phyloP scores from a whole-genome alignment of 2,888 invertebrate species.

The Caenorhabditis doughertyi region DNA sequence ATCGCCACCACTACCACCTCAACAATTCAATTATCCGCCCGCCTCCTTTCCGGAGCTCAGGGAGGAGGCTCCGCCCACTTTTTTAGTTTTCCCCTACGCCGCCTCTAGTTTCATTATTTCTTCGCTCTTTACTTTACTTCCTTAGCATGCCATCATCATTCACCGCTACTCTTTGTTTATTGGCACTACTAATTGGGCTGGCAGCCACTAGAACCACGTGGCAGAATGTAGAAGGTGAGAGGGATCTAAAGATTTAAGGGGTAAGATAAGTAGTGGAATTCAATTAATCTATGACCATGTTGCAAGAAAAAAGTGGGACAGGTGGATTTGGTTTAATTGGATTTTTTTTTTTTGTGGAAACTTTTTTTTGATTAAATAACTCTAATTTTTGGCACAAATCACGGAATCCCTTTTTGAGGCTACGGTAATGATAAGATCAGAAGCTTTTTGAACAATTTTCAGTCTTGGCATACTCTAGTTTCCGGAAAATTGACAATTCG shows the following conservation, averaged over 20 bases:
- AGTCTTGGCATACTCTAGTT: too few species aligned
- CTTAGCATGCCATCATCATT: background rate
- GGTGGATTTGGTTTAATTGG: too few species aligned
- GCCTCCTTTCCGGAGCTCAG: constrained; percentile 16
- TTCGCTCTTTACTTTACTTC: background rate
- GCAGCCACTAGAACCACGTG: constrained; percentile 29
- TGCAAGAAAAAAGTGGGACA: too few species aligned
- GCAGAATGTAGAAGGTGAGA: constrained; percentile 26
- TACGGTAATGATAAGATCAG: too few species aligned
- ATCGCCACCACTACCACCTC: background rate
- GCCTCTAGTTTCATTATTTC: background rate
- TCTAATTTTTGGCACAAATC: too few species aligned
- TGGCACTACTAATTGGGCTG: constrained; percentile 3
- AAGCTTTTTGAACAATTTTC: too few species aligned
- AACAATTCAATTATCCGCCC: constrained; percentile 50
- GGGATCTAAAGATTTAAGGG: background rate
- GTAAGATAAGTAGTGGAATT: too few species aligned
- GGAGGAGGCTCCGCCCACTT: constrained; percentile 35
- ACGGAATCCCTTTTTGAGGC: too few species aligned
- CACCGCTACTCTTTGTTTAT: background rate
- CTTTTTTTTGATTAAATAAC: too few species aligned
- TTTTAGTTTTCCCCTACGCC: background rate
- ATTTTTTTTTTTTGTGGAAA: too few species aligned
- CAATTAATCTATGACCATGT: too few species aligned
- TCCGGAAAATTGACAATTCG: too few species aligned